A percentile compares a stretch with the other conserved stretches of the same genome.
Evolutionary conservation across 2,113 vertebrate species (phyloP).

Genomic region (Chiloscyllium plagiosum): DNA sequence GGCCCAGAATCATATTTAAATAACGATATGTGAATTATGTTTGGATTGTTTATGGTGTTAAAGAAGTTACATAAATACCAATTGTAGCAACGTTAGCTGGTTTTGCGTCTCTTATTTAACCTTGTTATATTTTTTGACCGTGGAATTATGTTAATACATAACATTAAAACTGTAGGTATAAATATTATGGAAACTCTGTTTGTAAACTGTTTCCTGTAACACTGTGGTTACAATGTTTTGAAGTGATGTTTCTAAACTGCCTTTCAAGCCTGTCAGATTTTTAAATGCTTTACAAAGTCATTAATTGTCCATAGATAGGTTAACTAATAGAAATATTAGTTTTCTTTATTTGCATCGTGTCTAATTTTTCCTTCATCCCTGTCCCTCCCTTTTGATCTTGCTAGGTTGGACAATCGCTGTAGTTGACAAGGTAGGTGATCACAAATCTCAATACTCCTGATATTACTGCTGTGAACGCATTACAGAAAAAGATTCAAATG

Average conservation of each 20-base stretch:
- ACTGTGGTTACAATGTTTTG: not conserved
- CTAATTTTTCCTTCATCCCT: not conserved
- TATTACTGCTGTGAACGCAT: not conserved
- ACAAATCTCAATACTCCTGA: not conserved
- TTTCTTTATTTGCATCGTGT: not conserved
- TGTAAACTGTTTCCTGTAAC: not conserved
- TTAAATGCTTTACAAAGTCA: not conserved
- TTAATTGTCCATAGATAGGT: not conserved
- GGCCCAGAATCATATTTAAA: not conserved
- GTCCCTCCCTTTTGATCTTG: not conserved
- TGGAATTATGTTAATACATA: not conserved
- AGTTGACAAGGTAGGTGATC: not conserved
- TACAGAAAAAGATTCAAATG: not conserved
- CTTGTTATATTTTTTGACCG: not conserved
- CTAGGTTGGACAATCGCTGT: not conserved
- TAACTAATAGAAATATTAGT: constrained; percentile 12
- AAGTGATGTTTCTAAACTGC: not conserved
- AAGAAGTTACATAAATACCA: not conserved
- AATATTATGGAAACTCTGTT: not conserved
- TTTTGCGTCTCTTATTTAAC: not conserved
- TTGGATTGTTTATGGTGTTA: not conserved
- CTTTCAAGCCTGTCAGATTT: not conserved
- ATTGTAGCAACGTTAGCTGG: not conserved
- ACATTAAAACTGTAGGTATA: not conserved
- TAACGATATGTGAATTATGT: not conserved